Evolutionary conservation across 1,140 invertebrate genomes (phyloP).

Genomic region (Spodoptera litura): DNA sequence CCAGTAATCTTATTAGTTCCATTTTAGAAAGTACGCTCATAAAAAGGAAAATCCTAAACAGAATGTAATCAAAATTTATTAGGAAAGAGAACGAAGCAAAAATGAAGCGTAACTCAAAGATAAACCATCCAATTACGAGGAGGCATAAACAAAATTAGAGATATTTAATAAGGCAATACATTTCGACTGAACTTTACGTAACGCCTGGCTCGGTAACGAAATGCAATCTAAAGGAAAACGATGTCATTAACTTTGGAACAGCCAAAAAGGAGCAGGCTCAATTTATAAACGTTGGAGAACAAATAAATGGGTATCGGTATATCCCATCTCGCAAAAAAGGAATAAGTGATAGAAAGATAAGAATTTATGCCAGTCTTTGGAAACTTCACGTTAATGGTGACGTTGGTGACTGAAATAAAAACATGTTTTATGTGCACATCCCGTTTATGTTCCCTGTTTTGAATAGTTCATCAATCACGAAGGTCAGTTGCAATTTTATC

Average conservation of each 20-base stretch:
- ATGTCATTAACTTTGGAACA: conserved; percentile 53
- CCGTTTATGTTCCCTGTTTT: neutral
- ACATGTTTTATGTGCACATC: neutral
- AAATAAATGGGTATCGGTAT: neutral
- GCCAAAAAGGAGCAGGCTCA: conserved; percentile 22
- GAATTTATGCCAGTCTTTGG: too few species aligned
- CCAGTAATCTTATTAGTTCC: conserved; percentile 15
- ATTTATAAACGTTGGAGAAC: conserved; percentile 24
- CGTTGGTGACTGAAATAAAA: too few species aligned
- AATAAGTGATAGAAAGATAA: neutral
- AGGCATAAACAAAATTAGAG: conserved; percentile 40
- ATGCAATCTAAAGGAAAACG: conserved; percentile 60
- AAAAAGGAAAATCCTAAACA: conserved; percentile 10
- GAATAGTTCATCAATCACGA: conserved; percentile 29
- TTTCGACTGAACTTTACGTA: conserved; percentile 44
- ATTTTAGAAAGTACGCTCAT: conserved; percentile 3
- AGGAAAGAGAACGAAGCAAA: conserved; percentile 16
- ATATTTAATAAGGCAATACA: conserved; percentile 47
- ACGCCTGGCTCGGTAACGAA: conserved; percentile 34
- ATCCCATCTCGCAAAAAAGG: neutral
- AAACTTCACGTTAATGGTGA: too few species aligned
- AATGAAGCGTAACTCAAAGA: conserved; percentile 22
- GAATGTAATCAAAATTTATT: conserved; percentile 38
- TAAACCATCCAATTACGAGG: conserved; percentile 40
- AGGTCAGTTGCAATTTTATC: conserved; percentile 23